phyloP scores from a whole-genome alignment of 2,113 vertebrate genomes.

The Spea multiplicata region DNA sequence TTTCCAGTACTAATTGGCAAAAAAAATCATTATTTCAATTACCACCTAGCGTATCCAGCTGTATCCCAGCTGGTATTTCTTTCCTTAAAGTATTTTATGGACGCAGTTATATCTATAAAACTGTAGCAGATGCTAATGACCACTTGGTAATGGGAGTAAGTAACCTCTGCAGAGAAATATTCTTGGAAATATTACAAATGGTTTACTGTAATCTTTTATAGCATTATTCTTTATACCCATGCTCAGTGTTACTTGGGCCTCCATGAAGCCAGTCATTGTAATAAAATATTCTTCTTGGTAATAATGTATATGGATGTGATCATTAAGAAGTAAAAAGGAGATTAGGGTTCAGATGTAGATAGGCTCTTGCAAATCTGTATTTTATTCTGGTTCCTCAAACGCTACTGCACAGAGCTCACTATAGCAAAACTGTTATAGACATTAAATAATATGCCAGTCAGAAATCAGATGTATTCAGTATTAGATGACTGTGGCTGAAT shows the following conservation, averaged over 20 bases:
- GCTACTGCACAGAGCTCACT: no score
- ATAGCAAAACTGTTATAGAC: no score
- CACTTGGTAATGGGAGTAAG: constrained; percentile 71
- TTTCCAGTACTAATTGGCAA: constrained; percentile 69
- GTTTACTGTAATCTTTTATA: constrained; percentile 59
- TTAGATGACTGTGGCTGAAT: no score
- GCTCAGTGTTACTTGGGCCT: neutral
- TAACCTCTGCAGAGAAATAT: constrained; percentile 69
- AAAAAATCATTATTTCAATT: constrained; percentile 67
- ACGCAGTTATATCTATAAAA: constrained; percentile 72
- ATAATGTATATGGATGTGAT: neutral
- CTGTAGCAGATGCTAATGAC: constrained; percentile 71
- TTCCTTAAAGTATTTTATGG: constrained; percentile 69
- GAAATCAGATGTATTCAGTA: no score
- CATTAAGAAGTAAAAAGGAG: neutral
- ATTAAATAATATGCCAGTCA: no score
- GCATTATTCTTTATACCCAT: neutral
- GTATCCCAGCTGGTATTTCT: constrained; percentile 66
- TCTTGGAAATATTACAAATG: constrained; percentile 60
- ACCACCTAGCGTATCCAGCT: constrained; percentile 65
- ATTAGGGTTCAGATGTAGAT: neutral
- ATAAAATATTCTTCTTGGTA: neutral
- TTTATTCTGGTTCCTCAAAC: no score
- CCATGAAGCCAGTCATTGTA: neutral
- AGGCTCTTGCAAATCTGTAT: no score